Evolutionary conservation across 2,113 vertebrate genomes (phyloP).

Genomic region (Cephalopholis sonnerati): DNA sequence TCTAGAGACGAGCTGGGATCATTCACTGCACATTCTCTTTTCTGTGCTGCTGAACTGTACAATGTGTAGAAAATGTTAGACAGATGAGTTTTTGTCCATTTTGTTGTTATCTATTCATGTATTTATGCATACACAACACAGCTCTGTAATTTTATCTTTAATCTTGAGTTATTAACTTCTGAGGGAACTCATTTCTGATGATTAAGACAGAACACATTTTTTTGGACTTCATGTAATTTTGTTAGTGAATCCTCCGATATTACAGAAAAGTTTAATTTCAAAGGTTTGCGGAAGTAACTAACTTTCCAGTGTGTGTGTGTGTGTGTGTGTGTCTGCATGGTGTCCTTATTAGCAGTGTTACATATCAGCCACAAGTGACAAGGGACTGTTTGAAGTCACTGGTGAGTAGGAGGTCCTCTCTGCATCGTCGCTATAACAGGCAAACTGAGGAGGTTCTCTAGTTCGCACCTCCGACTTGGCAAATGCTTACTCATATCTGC

Average conservation of each 20-base stretch:
- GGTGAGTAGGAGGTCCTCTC: constrained; percentile 60
- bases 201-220: not conserved
- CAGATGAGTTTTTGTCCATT: not conserved
- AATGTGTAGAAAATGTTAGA: not conserved
- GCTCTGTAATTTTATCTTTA: not conserved
- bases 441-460: constrained; percentile 56
- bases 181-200: too few relatives aligned
- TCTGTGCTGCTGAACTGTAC: not conserved
- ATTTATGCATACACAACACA: not conserved
- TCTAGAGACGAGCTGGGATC: constrained; percentile 16
- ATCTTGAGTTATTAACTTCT: not conserved
- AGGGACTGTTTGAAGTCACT: constrained; percentile 39
- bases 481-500: constrained; percentile 78
- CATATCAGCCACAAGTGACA: constrained; percentile 46
- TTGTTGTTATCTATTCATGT: not conserved
- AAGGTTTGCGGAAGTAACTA: not conserved
- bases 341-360: constrained; percentile 39
- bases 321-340: constrained; percentile 13
- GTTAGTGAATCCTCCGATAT: not conserved
- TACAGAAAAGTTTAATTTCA: constrained; percentile 14
- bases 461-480: constrained; percentile 68
- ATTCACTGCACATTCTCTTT: not conserved
- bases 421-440: constrained; percentile 32
- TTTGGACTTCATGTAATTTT: not conserved
- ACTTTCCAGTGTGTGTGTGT: constrained; percentile 16